Percentiles rank a stretch among this genome's conserved stretches.
Conservation (phyloP, 2,113 vertebrate species). For the Fulica atra region DNA sequence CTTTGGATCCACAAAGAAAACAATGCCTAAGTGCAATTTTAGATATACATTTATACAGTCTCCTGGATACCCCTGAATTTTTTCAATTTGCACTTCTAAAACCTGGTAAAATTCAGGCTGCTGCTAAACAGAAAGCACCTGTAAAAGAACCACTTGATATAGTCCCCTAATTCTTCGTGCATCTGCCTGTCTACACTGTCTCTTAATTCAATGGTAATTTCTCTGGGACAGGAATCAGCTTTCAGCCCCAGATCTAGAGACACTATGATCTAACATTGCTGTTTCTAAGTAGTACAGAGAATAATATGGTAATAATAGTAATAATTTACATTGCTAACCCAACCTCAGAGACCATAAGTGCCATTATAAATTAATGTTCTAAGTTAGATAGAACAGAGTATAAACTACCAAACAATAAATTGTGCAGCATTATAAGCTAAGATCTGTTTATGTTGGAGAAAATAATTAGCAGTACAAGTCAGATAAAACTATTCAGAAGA, state of each 20-base stretch:
- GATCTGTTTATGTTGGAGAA: neutral
- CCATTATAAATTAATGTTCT: neutral
- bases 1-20: neutral
- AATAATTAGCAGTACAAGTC: neutral
- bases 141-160: neutral
- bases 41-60: neutral
- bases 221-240: neutral
- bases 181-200: neutral
- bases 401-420: neutral
- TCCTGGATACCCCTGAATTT: neutral
- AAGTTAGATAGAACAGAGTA: neutral
- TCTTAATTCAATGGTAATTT: neutral
- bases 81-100: neutral
- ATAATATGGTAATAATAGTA: neutral
- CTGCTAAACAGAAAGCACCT: neutral
- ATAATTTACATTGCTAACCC: neutral
- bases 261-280: neutral
- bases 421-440: neutral
- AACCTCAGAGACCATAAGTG: neutral
- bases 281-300: neutral
- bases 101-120: neutral
- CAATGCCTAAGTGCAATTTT: neutral
- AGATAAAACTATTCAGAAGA: neutral
- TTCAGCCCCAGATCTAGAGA: neutral
- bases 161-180: neutral